These are phyloP conservation scores for Belonocnema kinseyi DNA, from an alignment of 1,140 invertebrate genomes.

Conservation along the genomic window DNA sequence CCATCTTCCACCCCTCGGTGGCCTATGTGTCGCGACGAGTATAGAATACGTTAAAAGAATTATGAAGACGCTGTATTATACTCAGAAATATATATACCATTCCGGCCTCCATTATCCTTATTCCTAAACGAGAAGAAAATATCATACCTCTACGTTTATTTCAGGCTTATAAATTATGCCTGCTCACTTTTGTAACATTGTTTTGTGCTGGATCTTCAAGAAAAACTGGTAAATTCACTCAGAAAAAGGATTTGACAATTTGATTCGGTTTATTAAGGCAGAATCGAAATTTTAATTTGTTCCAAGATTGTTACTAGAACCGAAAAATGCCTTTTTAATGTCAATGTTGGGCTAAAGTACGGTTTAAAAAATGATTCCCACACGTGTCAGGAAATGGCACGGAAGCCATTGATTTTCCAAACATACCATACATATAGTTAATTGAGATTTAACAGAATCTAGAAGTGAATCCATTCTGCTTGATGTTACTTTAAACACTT, in stretches of 20 bases:
- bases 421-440: slow-evolving; percentile 48
- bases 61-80: slow-evolving; percentile 22
- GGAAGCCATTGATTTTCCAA: background rate
- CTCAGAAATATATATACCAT: background rate
- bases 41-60: slow-evolving; percentile 18
- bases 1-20: slow-evolving; percentile 30
- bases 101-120: background rate
- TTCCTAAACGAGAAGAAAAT: slow-evolving; percentile 13
- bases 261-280: no score
- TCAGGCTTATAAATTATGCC: slow-evolving; percentile 12
- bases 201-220: background rate
- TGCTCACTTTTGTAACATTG: background rate
- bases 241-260: background rate
- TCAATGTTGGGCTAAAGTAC: no score
- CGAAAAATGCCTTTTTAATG: no score
- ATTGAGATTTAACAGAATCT: slow-evolving; percentile 49
- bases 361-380: slow-evolving; percentile 33
- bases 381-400: slow-evolving; percentile 38
- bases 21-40: slow-evolving; percentile 20
- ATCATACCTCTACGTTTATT: background rate
- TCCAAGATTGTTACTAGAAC: no score
- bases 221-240: background rate
- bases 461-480: slow-evolving; percentile 52
- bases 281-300: no score
- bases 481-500: slow-evolving; percentile 57